Evolutionary conservation across 2,113 vertebrate species (phyloP).

Genomic region (Callithrix jacchus): DNA sequence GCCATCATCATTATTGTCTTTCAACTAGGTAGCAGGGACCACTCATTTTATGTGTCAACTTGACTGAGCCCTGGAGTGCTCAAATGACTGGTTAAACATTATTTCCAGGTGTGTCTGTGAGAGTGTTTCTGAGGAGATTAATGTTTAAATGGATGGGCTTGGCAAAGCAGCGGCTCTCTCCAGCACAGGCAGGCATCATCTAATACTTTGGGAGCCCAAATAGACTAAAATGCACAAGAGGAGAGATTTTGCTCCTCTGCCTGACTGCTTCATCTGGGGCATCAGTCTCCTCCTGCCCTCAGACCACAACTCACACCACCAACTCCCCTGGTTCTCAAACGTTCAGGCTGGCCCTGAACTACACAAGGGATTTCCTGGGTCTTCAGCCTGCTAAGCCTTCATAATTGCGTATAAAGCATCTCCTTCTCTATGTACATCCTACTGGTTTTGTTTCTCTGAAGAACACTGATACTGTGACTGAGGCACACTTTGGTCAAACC

Average conservation of each 20-base stretch:
- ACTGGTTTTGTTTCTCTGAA: background rate
- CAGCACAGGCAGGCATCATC: fast-evolving
- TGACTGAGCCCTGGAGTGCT: background rate
- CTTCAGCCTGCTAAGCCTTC: background rate
- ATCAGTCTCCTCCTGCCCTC: background rate
- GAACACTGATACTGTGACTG: too few relatives aligned
- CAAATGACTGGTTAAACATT: background rate
- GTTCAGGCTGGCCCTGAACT: background rate
- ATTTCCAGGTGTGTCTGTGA: background rate
- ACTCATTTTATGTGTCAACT: background rate
- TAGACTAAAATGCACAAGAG: too few relatives aligned
- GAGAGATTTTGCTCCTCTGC: too few relatives aligned
- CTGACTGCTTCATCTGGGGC: background rate
- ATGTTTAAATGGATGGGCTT: background rate
- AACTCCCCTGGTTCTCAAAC: background rate
- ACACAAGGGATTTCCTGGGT: background rate
- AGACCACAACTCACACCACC: background rate
- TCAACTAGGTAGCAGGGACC: background rate
- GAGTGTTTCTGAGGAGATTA: background rate
- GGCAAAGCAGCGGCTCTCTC: too few relatives aligned
- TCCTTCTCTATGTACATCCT: background rate
- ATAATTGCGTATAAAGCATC: fast-evolving
- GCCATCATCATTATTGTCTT: background rate
- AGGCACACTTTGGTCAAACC: background rate
- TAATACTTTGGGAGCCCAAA: fast-evolving